These are phyloP conservation scores for Hippocampus zosterae DNA, from an alignment of 2,113 vertebrate genomes.

Conservation along the genomic window DNA sequence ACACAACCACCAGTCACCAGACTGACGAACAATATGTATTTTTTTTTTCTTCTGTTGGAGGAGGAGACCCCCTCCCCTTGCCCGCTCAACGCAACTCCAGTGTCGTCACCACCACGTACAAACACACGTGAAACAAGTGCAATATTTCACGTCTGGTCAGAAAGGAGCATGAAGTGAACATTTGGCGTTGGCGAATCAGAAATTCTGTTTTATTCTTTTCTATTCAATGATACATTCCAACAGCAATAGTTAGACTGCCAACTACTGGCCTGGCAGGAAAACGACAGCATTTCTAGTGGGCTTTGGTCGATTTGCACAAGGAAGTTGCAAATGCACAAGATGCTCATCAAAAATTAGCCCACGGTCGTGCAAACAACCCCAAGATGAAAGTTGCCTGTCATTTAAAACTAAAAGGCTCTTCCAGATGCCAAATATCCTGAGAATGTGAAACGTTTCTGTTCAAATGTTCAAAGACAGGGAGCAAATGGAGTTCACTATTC, in stretches of 20 bases:
- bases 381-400: neutral
- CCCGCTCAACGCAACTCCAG: too few relatives aligned
- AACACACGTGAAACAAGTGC: too few relatives aligned
- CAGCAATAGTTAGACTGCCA: neutral
- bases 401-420: neutral
- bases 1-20: too few relatives aligned
- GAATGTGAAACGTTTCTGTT: neutral
- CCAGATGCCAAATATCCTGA: neutral
- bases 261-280: neutral
- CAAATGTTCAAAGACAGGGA: neutral
- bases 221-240: too few relatives aligned
- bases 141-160: too few relatives aligned
- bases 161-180: too few relatives aligned
- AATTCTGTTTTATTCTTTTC: too few relatives aligned
- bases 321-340: neutral
- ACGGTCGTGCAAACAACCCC: neutral
- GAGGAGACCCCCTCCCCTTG: too few relatives aligned
- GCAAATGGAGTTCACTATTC: neutral
- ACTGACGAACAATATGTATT: too few relatives aligned
- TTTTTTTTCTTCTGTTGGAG: too few relatives aligned
- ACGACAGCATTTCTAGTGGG: neutral
- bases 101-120: too few relatives aligned
- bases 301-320: neutral
- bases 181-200: too few relatives aligned
- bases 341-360: neutral